phyloP scores from a whole-genome alignment of 1,140 invertebrate species.

The Manduca sexta region DNA sequence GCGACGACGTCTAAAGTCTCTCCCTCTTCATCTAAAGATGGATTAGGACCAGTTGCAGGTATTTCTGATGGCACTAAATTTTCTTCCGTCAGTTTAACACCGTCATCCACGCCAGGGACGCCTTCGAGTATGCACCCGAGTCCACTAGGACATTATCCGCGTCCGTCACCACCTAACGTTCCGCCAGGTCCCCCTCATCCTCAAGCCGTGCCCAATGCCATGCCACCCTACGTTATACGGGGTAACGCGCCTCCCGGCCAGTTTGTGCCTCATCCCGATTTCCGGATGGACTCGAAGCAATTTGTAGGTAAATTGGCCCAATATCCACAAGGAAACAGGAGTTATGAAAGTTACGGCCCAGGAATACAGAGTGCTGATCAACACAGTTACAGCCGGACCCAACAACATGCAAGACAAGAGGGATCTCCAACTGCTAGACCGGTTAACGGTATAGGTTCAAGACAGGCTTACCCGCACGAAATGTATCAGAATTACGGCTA shows the following conservation, averaged over 20 bases:
- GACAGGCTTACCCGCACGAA: conserved; percentile 66
- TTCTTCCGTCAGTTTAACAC: conserved; percentile 77
- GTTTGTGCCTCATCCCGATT: conserved; percentile 63
- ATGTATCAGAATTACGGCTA: conserved; percentile 74
- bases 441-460: conserved; percentile 41
- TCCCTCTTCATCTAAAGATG: conserved; percentile 70
- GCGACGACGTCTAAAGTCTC: conserved; percentile 70
- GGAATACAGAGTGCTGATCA: conserved; percentile 43
- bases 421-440: conserved; percentile 42
- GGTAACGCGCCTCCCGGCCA: conserved; percentile 64
- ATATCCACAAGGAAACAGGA: conserved; percentile 59
- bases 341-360: conserved; percentile 51
- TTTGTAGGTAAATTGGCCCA: conserved; percentile 63
- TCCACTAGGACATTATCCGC: conserved; percentile 74
- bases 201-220: conserved; percentile 73
- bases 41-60: conserved; percentile 42
- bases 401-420: conserved; percentile 49
- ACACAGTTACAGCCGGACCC: conserved; percentile 46
- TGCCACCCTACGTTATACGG: conserved; percentile 74
- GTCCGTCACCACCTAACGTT: conserved; percentile 76
- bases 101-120: conserved; percentile 78
- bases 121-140: conserved; percentile 75
- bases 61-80: conserved; percentile 61
- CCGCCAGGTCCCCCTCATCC: conserved; percentile 73
- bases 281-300: conserved; percentile 66